phyloP scores from a whole-genome alignment of 2,888 invertebrate genomes.

The Chorisops tibialis region DNA sequence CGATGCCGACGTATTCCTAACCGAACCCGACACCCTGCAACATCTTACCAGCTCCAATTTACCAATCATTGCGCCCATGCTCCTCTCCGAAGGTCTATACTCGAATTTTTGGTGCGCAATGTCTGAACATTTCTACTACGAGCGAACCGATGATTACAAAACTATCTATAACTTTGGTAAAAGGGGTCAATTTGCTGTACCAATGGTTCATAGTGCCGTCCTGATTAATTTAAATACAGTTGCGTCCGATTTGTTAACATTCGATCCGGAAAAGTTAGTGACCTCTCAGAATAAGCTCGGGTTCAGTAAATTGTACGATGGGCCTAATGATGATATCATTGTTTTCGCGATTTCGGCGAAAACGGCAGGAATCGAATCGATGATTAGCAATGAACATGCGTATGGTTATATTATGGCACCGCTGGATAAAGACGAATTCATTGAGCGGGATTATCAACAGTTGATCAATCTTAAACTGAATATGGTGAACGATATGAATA shows the following conservation, averaged over 20 bases:
- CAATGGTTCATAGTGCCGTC: slow-evolving; percentile 88
- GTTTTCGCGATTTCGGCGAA: slow-evolving; percentile 83
- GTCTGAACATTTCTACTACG: slow-evolving; percentile 78
- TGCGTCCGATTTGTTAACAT: slow-evolving; percentile 67
- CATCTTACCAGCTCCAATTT: slow-evolving; percentile 61
- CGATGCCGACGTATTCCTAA: slow-evolving; percentile 81
- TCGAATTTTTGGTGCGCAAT: slow-evolving; percentile 97
- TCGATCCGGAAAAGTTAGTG: slow-evolving; percentile 53
- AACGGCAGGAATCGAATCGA: slow-evolving; percentile 61
- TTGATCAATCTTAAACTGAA: slow-evolving; percentile 73
- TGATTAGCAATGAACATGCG: slow-evolving; percentile 74
- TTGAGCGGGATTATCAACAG: slow-evolving; percentile 66
- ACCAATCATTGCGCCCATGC: slow-evolving; percentile 77
- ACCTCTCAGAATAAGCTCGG: slow-evolving; percentile 38
- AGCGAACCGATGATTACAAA: slow-evolving; percentile 79
- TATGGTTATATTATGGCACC: slow-evolving; percentile 86
- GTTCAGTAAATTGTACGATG: slow-evolving; percentile 59
- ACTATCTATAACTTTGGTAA: slow-evolving; percentile 68
- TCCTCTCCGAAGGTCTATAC: slow-evolving; percentile 81
- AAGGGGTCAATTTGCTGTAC: slow-evolving; percentile 76
- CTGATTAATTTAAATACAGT: slow-evolving; percentile 67
- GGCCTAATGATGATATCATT: slow-evolving; percentile 89
- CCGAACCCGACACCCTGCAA: slow-evolving; percentile 62
- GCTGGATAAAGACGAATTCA: slow-evolving; percentile 63
- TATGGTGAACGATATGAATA: slow-evolving; percentile 61